Evolutionary conservation across 1,140 invertebrate genomes (phyloP), one percentile per base, ranked within the genome.

Genomic region (Tetramorium alpestre): DNA sequence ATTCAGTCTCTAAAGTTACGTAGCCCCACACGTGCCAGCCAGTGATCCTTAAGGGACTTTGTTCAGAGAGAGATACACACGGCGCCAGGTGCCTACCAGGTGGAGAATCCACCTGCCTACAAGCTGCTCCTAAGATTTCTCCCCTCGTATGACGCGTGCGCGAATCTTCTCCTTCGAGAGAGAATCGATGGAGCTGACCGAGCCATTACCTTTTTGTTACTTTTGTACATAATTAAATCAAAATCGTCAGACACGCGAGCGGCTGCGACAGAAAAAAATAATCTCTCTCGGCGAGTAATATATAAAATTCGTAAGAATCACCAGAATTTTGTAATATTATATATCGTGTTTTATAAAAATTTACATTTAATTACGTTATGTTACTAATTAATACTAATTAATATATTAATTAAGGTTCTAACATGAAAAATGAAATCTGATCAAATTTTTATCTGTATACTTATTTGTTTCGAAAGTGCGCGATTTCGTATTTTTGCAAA

Each of bases 81-180:
- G 72, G 64, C 82, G 91, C 91, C 94, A 95, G 94, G 88, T 95
- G 94, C 92, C 58, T 92, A 89, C 93, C 94, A 95, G 94, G 94
- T 94, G 94, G 89, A 58, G 85, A 81, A 93, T 91, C 92, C 94
- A 95, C 94, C 94, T 95, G 94, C 91, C 85, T 87, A 91, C 93
- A 95, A 94, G 92, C 94, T 94, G 94, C 92, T 72, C 44, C 22
- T 56, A 86, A 90, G 90, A 90, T 84, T 75, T 92, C 92, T 85
- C 80, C 72, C 85, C 86, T 82, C 47, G 65, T 88, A 90, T 88
- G 91, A 89, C 91, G 78, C 90, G 90, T 94, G 90, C 92, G 73
- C 75, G 92, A 80, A 44, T 49, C 87, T 60, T 91, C 90, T 86
- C 11, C 58, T 56, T 49, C 56, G 62, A 51, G 65, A 56, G 65